phyloP scores from a whole-genome alignment of 2,113 vertebrate genomes.

The Halcyon malimbica region DNA sequence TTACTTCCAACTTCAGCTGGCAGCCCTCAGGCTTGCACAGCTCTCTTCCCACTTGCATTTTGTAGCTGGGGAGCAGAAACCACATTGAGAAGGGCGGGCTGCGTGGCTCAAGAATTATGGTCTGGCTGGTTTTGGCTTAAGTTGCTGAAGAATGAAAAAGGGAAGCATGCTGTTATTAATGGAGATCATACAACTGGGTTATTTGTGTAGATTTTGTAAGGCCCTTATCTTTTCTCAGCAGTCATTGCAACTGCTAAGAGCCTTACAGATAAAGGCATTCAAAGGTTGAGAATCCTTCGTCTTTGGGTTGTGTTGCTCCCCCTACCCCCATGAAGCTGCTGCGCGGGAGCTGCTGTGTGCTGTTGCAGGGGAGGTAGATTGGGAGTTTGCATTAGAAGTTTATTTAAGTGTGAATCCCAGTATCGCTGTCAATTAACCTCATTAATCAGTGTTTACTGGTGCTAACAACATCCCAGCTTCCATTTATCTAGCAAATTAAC shows the following conservation, averaged over 20 bases:
- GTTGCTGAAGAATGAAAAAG: not conserved
- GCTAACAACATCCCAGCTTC: not conserved
- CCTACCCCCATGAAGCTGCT: too few species aligned
- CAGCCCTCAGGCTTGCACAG: not conserved
- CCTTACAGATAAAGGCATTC: not conserved
- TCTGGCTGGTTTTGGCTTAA: not conserved
- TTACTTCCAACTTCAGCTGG: not conserved
- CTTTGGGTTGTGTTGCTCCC: not conserved
- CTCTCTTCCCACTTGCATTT: not conserved
- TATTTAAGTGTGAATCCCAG: not conserved
- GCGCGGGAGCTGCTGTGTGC: not conserved
- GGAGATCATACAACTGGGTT: not conserved
- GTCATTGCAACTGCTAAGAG: not conserved
- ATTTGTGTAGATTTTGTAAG: not conserved
- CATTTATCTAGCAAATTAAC: not conserved
- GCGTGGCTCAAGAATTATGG: not conserved
- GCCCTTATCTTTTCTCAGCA: conserved; percentile 16
- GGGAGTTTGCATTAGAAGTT: not conserved
- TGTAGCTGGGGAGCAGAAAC: not conserved
- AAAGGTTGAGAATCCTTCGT: not conserved
- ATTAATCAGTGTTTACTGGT: not conserved
- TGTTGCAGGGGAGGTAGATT: not conserved
- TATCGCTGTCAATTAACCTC: not conserved
- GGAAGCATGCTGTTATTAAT: not conserved
- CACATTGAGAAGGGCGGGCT: not conserved